A percentile compares a stretch with the other conserved stretches of the same genome.
phyloP scores from a whole-genome alignment of 2,888 invertebrate species.

The Halictus ligatus region DNA sequence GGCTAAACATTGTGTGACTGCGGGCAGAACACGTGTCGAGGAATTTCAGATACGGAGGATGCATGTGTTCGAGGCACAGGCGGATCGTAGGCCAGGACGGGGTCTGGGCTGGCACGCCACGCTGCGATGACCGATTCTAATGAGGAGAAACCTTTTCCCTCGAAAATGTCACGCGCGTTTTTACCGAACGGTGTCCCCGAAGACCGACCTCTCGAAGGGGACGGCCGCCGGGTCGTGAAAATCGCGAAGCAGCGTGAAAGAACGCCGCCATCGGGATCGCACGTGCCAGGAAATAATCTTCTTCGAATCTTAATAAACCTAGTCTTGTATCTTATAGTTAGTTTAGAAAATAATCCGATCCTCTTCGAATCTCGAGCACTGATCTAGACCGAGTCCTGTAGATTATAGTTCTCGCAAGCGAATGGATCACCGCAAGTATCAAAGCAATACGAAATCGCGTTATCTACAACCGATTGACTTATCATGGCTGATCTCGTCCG shows the following conservation, averaged over 20 bases:
- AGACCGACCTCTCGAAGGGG: not conserved
- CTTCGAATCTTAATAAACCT: no score
- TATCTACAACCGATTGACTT: not conserved
- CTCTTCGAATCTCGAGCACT: no score
- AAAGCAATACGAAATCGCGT: not conserved
- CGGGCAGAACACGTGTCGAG: conserved; percentile 77
- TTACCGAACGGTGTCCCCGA: conserved; percentile 9
- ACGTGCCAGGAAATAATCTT: not conserved
- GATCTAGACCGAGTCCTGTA: no score
- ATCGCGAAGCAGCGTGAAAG: not conserved
- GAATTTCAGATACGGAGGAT: conserved; percentile 74
- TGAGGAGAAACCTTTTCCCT: conserved; percentile 40
- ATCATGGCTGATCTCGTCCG: not conserved
- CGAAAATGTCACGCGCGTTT: conserved; percentile 51
- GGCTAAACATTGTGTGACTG: conserved; percentile 77
- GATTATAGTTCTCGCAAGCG: not conserved
- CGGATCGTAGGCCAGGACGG: conserved; percentile 11
- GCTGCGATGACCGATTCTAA: conserved; percentile 41
- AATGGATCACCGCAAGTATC: not conserved
- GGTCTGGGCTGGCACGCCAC: not conserved
- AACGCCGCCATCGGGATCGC: not conserved
- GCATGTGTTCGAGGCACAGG: conserved; percentile 60
- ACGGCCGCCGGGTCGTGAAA: not conserved
- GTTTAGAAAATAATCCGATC: not conserved
- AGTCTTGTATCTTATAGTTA: not conserved